Evolutionary conservation across 2,888 invertebrate genomes (phyloP), one percentile per base, ranked within the genome.

Genomic region (Girardia tigrina): DNA sequence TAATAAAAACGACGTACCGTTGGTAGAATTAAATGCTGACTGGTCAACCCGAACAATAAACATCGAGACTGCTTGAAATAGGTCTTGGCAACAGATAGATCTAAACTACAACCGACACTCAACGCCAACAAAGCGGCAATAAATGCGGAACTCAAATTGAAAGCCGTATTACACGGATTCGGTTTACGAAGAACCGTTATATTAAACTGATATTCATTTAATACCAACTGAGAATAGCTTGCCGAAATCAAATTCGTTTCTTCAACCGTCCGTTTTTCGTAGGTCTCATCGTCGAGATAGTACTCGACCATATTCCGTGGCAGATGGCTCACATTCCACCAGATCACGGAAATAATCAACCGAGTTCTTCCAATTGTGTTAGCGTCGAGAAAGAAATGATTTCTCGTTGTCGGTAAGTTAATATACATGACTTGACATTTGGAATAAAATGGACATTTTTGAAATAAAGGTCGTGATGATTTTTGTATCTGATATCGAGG

Each of bases 381-480:
- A 6, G 56, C 56, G n/a, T 56, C 56, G 6, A 56, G 56, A 16
- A 20, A 56, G n/a, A 56, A 56, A n/a, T 56, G 56, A 56, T 56
- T 56, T n/a, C 4, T 4, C 23, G 56, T n/a, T 20, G 20, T 56
- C 23, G 56, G 56, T 56, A 56, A 56, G 23, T 56, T 56, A 16
- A 56, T 56, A 56, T 56, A 56, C 56, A 56, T 56, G n/a, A 56
- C 56, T 23, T 56, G 56, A 36, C 36, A 36, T 36, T 36, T 36
- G 36, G 36, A 36, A 36, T 36, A 36, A 36, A 36, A 36, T 36
- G 36, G 36, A 16, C 36, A 36, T 8, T 12, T 36, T 16, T 36
- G 36, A 36, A 36, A 36, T 16, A 36, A 36, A 36, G 36, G 36
- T 36, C 36, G 8, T 8, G 36, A 36, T 36, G 56, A 56, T 16